Base-by-base conservation (phyloP, 2,113 vertebrate species). In the Mormyrus lacerda region DNA sequence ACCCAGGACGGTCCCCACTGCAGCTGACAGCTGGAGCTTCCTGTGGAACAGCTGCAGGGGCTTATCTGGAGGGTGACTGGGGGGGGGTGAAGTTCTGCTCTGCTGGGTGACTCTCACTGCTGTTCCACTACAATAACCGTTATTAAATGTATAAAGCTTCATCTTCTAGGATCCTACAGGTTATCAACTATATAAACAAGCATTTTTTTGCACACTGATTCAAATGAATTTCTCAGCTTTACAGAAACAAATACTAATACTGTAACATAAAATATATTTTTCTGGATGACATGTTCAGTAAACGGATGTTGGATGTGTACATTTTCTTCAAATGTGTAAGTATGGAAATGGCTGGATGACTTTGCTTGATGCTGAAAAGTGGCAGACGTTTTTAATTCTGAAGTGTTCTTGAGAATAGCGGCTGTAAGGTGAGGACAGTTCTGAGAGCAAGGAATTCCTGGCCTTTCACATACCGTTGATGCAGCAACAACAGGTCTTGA, bases 1-100 rank as follows among this genome's bases (percentile, higher is more conserved):
- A 92, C 61, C 90, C 69, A 92, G 90, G 93, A 92, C 91, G 92
- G 91, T 91, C 91, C 90, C 51, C 91, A 92, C 7, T 90, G 91
- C 89, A 89, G 94, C 55, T 94, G 91, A 95, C 58, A 85, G 27
- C 73, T 87, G 50, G 21, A 45, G n/a, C 79, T 83, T 21, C 79
- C 35, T 47, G 79, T 83, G 42, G 7, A 21, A 73, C 31, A 17
- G 73, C 35, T 35, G 35, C 10, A 4, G 73, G 73, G 6, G 4
- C 24, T 2, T 58, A 2, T 17, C 31, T 42, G 73, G 35, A 39
- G 27, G 35, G 73, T 39, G 13, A 76, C 19, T 15, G 31, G 69
- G 15, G 1, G 69, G 27, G 58, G 19, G 69, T 76, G 69, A 76
- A 39, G 13, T 11, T 35, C 31, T 39, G 35, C 4, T 31, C 69